These are phyloP conservation scores for Mandrillus leucophaeus DNA, from an alignment of 2,113 vertebrate genomes.

Conservation along the genomic window DNA sequence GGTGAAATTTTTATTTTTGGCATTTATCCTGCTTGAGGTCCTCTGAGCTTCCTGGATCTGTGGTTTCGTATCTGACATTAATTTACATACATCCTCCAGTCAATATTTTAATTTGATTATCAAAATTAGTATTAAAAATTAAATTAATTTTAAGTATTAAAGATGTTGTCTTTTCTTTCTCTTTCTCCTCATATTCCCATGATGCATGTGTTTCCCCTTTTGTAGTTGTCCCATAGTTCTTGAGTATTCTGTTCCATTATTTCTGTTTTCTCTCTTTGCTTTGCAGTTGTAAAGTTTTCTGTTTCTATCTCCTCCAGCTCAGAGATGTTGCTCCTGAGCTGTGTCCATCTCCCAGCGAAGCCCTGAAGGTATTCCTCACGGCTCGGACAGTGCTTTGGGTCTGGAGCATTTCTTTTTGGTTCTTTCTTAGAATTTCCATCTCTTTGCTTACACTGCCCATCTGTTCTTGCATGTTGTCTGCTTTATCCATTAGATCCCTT, in stretches of 20 bases:
- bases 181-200: background rate
- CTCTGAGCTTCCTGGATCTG: background rate
- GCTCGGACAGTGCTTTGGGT: background rate
- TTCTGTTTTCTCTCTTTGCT: background rate
- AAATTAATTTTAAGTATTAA: too few relatives aligned
- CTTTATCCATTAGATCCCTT: background rate
- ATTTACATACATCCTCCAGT: background rate
- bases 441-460: background rate
- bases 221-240: background rate
- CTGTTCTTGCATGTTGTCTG: background rate
- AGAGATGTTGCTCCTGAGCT: background rate
- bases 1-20: background rate
- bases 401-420: background rate
- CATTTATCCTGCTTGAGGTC: background rate
- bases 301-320: background rate
- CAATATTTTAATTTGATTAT: background rate
- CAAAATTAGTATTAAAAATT: too few relatives aligned
- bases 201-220: too few relatives aligned
- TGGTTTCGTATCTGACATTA: background rate
- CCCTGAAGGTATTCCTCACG: background rate
- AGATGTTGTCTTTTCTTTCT: background rate
- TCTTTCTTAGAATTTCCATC: background rate
- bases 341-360: background rate
- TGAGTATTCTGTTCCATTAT: background rate
- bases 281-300: background rate